Evolutionary conservation across 1,140 invertebrate species (phyloP), one percentile per base, ranked within the genome.

Genomic region (Macrotrachela quadricornifera): DNA sequence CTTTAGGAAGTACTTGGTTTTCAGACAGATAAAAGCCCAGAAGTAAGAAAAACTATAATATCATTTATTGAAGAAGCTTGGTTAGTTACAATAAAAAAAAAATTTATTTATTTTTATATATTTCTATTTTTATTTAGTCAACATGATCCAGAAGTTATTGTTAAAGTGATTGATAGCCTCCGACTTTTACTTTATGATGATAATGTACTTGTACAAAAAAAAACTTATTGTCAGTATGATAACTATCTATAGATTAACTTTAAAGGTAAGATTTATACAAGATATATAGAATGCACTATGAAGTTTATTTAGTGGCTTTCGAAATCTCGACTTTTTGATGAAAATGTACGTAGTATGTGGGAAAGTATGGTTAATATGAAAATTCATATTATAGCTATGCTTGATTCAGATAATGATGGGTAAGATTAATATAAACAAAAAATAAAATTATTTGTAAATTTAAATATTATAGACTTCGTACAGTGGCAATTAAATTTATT

Each of bases 1-100:
- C 60, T 69, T 13, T 59, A 76, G 65, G 83, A 94, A 66, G 77
- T 94, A 56, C 68, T 96, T 8, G 83, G 81, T 57, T 87, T 88
- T 72, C 79, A 83, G 44, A 77, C 77, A 63, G 85, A 94, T 66
- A 77, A 78, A 59, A 80, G 76, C 63, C 74, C 76, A 15, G 85
- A 92, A 62, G 80, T 95, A 11, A 79, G 83, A 61, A 86, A 82
- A 71, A 80, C 81, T 62, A 75, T 95, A 49, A 78, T 91, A 55
- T 77, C 77, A 41, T 96, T 97, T 68, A 85, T 96, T 61, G 88
- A 96, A 73, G 85, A 91, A 71, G 78, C 83, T 53, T 90, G 87
- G 86, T 91, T 77, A 74, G 71, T 61, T 46, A 41, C 37, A 36
- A 13, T 38, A 42, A 15, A 42, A 37, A 16, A n/a, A 2, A 15